Conservation (phyloP, 2,113 vertebrate genomes). For the Numida meleagris region DNA sequence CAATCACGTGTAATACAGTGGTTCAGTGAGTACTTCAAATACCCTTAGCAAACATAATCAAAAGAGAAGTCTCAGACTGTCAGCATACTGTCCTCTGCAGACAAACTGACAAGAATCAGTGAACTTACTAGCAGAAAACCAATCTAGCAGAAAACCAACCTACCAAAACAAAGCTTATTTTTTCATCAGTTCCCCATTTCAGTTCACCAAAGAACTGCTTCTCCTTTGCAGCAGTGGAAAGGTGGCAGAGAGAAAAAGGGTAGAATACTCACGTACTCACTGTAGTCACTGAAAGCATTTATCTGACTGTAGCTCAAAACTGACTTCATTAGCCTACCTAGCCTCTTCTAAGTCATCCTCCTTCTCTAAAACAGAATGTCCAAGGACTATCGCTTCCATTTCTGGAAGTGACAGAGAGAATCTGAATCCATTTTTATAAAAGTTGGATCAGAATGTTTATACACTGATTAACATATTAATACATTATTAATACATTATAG, state of each 20-base stretch:
- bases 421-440: neutral
- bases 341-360: neutral
- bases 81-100: accelerated
- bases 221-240: neutral
- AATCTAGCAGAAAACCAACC: neutral
- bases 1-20: neutral
- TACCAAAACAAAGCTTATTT: neutral
- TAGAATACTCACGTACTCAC: neutral
- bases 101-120: neutral
- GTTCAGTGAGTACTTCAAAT: neutral
- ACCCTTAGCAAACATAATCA: neutral
- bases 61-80: neutral
- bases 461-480: neutral
- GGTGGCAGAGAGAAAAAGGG: neutral
- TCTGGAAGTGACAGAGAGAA: neutral
- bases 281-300: neutral
- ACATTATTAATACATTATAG: neutral
- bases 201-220: neutral
- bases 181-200: neutral
- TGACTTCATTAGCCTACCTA: neutral
- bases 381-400: neutral
- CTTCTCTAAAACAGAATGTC: neutral
- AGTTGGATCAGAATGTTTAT: neutral
- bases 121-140: neutral
- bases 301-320: neutral